These are phyloP conservation scores for Pterocles burchelli DNA, from an alignment of 2,113 vertebrate species.

Conservation along the genomic window DNA sequence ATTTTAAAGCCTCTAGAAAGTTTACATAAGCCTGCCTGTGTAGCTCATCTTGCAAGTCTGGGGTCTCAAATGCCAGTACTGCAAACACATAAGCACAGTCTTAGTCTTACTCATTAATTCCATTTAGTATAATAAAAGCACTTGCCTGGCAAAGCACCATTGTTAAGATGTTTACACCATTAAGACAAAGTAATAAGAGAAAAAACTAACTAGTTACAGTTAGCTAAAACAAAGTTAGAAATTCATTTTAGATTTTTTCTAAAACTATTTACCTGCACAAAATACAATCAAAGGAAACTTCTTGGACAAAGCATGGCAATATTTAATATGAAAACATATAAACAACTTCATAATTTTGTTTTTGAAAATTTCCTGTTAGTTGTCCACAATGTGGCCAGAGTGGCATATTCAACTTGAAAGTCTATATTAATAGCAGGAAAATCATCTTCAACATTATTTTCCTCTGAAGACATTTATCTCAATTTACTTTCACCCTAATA, in stretches of 20 bases:
- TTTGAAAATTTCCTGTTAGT: not conserved
- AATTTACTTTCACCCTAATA: not conserved
- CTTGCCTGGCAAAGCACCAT: not conserved
- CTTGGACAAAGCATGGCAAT: not conserved
- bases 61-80: not conserved
- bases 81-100: not conserved
- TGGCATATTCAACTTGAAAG: not conserved
- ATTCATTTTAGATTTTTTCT: not conserved
- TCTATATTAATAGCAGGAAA: not conserved
- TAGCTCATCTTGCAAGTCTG: not conserved
- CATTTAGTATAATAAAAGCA: not conserved
- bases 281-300: not conserved
- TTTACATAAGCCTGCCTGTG: slow-evolving; percentile 7
- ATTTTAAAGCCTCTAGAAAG: slow-evolving; percentile 42
- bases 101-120: not conserved
- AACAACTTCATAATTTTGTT: not conserved
- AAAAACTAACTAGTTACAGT: not conserved
- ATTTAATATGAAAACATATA: not conserved
- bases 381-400: not conserved
- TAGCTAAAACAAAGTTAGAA: not conserved
- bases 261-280: not conserved
- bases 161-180: not conserved
- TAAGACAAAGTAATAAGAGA: not conserved
- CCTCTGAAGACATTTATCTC: not conserved
- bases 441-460: not conserved